Evolutionary conservation across 2,113 vertebrate genomes (phyloP).

Genomic region (Lagenorhynchus albirostris): DNA sequence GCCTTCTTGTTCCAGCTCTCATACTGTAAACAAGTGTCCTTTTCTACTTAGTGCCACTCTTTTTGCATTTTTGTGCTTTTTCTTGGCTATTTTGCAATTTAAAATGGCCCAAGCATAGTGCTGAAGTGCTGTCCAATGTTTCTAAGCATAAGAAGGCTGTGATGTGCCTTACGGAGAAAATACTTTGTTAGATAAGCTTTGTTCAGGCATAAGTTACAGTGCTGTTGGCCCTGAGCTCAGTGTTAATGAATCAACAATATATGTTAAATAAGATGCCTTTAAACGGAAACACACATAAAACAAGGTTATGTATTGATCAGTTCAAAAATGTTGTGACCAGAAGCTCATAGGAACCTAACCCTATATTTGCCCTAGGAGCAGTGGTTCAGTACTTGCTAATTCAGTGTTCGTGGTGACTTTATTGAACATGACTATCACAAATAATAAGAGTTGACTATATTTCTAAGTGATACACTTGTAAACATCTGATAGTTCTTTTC

Average conservation of each 20-base stretch:
- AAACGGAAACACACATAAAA: conserved; percentile 31
- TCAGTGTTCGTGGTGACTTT: not conserved
- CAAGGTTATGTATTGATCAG: not conserved
- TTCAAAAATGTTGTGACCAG: conserved; percentile 2
- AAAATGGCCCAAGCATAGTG: not conserved
- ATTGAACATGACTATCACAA: not conserved
- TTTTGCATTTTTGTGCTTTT: conserved; percentile 11
- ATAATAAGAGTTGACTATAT: conserved; percentile 15
- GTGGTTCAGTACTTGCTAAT: not conserved
- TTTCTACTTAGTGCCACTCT: not conserved
- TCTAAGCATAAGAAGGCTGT: not conserved
- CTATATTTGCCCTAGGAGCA: not conserved
- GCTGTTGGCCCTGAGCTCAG: not conserved
- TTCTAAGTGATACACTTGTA: conserved; percentile 36
- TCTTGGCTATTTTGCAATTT: not conserved
- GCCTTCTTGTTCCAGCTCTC: not conserved
- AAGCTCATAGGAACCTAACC: not conserved
- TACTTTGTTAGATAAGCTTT: not conserved
- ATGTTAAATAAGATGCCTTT: not conserved
- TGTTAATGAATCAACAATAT: not conserved
- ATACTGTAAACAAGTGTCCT: not conserved
- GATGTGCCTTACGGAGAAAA: not conserved
- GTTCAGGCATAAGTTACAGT: not conserved
- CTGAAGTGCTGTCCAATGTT: not conserved
- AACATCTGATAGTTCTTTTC: not conserved